Percentiles rank a stretch among this genome's conserved stretches.
phyloP scores from a whole-genome alignment of 92 coral and sea anemone genomes.

The Zoanthus sansibaricus region DNA sequence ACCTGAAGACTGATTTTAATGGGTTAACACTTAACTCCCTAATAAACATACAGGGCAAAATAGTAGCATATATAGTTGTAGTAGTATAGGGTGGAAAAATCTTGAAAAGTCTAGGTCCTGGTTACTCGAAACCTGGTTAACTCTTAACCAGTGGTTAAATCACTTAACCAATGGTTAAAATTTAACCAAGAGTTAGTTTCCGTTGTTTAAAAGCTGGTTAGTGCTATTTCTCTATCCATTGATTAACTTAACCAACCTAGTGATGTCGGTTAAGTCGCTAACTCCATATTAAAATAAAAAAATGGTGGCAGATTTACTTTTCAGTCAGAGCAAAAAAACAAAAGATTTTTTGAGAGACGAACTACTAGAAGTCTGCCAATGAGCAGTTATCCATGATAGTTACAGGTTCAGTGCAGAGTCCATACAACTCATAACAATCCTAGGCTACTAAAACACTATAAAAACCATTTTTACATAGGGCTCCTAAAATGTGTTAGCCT shows the following conservation, averaged over 20 bases:
- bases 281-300: slow-evolving; percentile 27
- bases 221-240: slow-evolving; percentile 12
- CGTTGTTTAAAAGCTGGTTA: slow-evolving; percentile 25
- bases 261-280: slow-evolving; percentile 21
- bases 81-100: too few relatives aligned
- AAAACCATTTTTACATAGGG: too few relatives aligned
- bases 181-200: slow-evolving; percentile 29
- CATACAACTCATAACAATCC: too few relatives aligned
- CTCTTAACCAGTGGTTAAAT: slow-evolving; percentile 36
- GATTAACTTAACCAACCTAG: slow-evolving; percentile 33
- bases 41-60: too few relatives aligned
- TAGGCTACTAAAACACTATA: too few relatives aligned
- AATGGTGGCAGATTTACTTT: slow-evolving; percentile 26
- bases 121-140: slow-evolving; percentile 12
- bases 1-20: slow-evolving; percentile 30
- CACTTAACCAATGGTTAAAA: slow-evolving; percentile 34
- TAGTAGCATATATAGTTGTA: too few relatives aligned
- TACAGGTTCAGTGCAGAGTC: too few relatives aligned
- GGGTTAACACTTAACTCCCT: too few relatives aligned
- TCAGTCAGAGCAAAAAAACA: neutral
- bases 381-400: slow-evolving; percentile 4
- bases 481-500: too few relatives aligned
- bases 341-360: neutral
- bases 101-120: neutral
- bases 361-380: slow-evolving; percentile 1